phyloP scores from a whole-genome alignment of 2,113 vertebrate genomes.

The Hippocampus guttulatus region DNA sequence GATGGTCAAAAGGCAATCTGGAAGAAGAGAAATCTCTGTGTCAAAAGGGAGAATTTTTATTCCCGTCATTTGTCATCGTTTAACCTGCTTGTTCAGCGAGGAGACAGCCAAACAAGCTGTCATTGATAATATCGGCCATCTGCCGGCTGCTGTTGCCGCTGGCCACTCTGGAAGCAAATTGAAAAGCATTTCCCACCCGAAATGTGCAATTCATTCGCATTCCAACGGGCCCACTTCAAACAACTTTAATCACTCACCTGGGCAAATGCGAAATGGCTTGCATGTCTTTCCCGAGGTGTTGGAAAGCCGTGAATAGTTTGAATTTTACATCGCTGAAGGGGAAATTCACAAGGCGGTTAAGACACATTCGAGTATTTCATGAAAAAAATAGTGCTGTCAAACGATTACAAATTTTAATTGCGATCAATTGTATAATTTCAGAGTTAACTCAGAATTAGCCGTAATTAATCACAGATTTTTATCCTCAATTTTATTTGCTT shows the following conservation, averaged over 20 bases:
- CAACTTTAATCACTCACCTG: conserved; percentile 62
- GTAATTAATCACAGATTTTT: too few relatives aligned
- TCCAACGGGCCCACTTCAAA: background rate
- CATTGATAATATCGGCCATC: conserved; percentile 65
- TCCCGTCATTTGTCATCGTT: background rate
- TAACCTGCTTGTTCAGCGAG: conserved; percentile 67
- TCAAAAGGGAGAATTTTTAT: background rate
- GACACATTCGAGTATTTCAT: background rate
- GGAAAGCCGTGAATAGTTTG: conserved; percentile 73
- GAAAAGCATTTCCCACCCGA: background rate
- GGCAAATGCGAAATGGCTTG: conserved; percentile 66
- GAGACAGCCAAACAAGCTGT: conserved; percentile 74
- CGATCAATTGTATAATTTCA: too few relatives aligned
- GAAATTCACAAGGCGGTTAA: background rate
- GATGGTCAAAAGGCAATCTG: conserved; percentile 72
- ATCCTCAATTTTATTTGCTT: too few relatives aligned
- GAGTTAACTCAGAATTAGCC: too few relatives aligned
- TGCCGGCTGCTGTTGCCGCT: conserved; percentile 30
- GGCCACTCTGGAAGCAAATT: conserved; percentile 44
- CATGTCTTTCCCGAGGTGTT: conserved; percentile 74
- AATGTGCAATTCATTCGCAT: background rate
- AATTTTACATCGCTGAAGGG: conserved; percentile 69
- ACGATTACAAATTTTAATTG: too few relatives aligned
- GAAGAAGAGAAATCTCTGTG: background rate
- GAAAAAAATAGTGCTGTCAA: background rate